Percentiles rank a stretch among this genome's conserved stretches.
Evolutionary conservation across 2,113 vertebrate species (phyloP).

Genomic region (Chionomys nivalis): DNA sequence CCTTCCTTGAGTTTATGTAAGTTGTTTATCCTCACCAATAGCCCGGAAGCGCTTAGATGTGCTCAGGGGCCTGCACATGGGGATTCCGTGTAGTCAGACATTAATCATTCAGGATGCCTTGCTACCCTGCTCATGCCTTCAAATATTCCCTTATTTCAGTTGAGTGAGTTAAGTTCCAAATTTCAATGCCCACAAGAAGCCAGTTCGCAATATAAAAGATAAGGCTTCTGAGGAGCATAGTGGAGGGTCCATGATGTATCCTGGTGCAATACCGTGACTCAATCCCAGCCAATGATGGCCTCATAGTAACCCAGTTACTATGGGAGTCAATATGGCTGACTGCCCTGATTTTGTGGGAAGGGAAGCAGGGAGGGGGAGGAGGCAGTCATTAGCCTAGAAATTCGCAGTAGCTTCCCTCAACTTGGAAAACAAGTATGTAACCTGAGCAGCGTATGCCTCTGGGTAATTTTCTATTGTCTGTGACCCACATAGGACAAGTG

Average conservation of each 20-base stretch:
- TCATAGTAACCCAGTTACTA: background rate
- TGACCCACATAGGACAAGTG: background rate
- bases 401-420: background rate
- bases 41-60: background rate
- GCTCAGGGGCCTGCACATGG: background rate
- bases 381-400: background rate
- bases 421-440: background rate
- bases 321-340: background rate
- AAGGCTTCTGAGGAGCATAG: background rate
- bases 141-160: background rate
- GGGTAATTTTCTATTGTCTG: background rate
- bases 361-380: too few relatives aligned
- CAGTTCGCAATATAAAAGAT: background rate
- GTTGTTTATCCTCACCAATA: constrained; percentile 60
- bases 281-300: background rate
- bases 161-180: background rate
- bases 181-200: background rate
- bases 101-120: constrained; percentile 16
- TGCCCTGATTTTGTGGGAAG: background rate
- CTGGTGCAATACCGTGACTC: background rate
- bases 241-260: background rate
- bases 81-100: background rate
- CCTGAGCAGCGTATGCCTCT: background rate
- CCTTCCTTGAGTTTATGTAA: constrained; percentile 49
- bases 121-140: background rate